Conservation (phyloP, 2,797 vertebrate species). For the Eurystomus glaucurus region DNA sequence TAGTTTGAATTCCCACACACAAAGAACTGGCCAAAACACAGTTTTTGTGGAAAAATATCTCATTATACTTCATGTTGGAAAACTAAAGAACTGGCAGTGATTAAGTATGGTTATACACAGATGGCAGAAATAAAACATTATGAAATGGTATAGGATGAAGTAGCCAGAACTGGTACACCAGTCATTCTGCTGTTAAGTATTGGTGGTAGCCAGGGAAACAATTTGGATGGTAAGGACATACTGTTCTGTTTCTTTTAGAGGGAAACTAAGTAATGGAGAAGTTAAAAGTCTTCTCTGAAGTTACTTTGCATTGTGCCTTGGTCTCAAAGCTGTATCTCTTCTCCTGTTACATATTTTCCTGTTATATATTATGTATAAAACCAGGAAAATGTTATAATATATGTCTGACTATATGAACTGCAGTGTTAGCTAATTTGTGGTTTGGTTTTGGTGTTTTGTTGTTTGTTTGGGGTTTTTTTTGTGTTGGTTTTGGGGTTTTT, state of each 20-base stretch:
- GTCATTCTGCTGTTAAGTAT: not conserved
- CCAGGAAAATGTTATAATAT: fast-evolving
- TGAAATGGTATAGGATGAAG: not conserved
- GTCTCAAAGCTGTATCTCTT: not conserved
- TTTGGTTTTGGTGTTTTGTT: not conserved
- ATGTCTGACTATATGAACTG: not conserved
- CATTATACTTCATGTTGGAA: not conserved
- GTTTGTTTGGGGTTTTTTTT: no score
- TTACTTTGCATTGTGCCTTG: not conserved
- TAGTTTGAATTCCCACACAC: not conserved
- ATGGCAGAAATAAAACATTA: not conserved
- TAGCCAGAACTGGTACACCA: not conserved
- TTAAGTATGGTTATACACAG: not conserved
- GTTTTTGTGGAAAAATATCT: not conserved
- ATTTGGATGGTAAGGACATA: not conserved
- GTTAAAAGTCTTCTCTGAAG: not conserved
- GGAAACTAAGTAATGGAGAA: not conserved
- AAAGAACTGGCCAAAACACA: not conserved
- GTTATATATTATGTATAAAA: not conserved
- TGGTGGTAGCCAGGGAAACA: not conserved
- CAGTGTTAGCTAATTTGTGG: not conserved
- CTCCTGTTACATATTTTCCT: not conserved
- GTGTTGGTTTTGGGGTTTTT: fast-evolving
- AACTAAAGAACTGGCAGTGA: not conserved
- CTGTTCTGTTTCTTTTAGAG: not conserved